phyloP scores from a whole-genome alignment of 2,113 vertebrate genomes.

The Sphyrna mokarran region DNA sequence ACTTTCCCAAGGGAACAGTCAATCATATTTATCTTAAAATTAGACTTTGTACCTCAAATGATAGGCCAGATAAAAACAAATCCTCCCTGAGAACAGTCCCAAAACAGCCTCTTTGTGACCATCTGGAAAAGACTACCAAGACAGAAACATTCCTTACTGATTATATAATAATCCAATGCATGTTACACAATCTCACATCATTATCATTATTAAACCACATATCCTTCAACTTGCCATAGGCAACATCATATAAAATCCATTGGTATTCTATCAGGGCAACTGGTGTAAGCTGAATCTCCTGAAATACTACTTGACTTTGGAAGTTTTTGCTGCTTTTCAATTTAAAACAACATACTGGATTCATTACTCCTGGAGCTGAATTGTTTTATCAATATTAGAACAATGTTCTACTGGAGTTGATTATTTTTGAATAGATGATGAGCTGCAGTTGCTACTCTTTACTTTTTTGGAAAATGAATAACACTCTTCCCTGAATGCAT shows the following conservation, averaged over 20 bases:
- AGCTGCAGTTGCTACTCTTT: not conserved
- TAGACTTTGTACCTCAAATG: not conserved
- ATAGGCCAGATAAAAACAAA: conserved; percentile 6
- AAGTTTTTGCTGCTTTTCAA: not conserved
- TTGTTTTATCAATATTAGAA: not conserved
- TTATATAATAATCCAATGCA: not conserved
- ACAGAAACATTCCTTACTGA: not conserved
- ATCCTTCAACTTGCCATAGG: not conserved
- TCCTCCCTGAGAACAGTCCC: not conserved
- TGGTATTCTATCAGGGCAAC: not conserved
- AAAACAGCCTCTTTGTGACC: not conserved
- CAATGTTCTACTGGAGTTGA: not conserved
- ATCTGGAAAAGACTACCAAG: not conserved
- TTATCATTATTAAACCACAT: not conserved
- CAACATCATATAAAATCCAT: not conserved
- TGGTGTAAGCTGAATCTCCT: not conserved
- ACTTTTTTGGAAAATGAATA: not conserved
- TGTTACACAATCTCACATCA: not conserved
- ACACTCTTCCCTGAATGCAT: not conserved
- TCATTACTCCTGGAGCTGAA: not conserved
- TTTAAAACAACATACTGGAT: not conserved
- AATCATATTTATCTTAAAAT: not conserved
- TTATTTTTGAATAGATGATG: not conserved
- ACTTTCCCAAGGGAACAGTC: not conserved
- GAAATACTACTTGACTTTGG: not conserved